Percentiles rank a stretch among this genome's conserved stretches.
Conservation (phyloP, 2,113 vertebrate species). For the Emydocephalus ijimae region DNA sequence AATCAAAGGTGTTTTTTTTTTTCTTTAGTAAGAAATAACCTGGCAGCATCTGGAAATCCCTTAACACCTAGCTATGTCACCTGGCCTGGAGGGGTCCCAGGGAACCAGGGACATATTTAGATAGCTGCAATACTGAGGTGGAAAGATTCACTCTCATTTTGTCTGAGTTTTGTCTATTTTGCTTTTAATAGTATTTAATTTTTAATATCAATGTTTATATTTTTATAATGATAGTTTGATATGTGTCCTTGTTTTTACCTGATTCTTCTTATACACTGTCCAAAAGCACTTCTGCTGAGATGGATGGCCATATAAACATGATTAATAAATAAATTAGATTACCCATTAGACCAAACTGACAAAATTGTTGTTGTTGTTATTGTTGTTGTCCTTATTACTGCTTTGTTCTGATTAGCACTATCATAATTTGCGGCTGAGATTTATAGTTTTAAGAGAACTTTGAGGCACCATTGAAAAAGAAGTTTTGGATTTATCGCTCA, state of each 20-base stretch:
- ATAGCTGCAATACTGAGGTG: neutral
- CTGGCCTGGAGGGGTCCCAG: neutral
- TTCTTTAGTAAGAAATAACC: conserved; percentile 12
- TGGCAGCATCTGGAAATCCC: neutral
- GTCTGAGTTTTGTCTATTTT: neutral
- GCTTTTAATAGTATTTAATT: neutral
- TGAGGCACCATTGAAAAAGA: neutral
- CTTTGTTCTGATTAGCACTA: neutral
- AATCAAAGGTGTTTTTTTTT: neutral
- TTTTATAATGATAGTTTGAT: neutral
- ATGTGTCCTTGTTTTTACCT: neutral
- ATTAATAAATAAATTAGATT: neutral
- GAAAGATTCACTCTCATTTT: neutral
- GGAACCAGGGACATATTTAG: neutral
- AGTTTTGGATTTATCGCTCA: neutral
- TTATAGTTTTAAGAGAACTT: neutral
- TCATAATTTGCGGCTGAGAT: neutral
- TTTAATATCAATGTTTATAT: neutral
- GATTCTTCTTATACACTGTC: neutral
- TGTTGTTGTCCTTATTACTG: neutral
- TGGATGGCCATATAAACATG: neutral
- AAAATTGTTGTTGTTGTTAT: neutral
- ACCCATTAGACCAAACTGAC: neutral
- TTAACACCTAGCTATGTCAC: neutral
- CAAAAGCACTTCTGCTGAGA: neutral